Conservation (phyloP, 2,888 invertebrate species). For the Agrotis puta region DNA sequence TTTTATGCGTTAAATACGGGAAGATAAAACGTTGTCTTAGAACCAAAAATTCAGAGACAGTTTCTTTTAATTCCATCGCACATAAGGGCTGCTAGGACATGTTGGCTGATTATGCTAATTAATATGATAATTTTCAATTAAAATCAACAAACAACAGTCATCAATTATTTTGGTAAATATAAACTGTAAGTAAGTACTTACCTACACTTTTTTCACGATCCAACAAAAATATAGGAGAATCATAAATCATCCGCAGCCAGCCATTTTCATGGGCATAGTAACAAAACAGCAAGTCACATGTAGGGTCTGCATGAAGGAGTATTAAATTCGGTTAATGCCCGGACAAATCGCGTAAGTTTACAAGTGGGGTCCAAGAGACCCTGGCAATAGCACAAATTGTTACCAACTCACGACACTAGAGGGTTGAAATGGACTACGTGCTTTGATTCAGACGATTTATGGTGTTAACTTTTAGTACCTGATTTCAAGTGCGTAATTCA, state of each 20-base stretch:
- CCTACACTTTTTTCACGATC: neutral
- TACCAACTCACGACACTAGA: conserved; percentile 70
- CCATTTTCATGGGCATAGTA: conserved; percentile 64
- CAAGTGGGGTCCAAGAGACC: conserved; percentile 77
- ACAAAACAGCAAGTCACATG: conserved; percentile 74
- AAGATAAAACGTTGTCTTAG: too few species aligned
- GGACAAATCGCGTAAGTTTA: conserved; percentile 81
- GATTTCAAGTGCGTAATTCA: conserved; percentile 21
- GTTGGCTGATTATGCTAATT: too few species aligned
- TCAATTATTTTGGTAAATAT: too few species aligned
- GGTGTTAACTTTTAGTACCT: conserved; percentile 51
- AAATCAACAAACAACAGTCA: too few species aligned
- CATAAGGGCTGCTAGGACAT: too few species aligned
- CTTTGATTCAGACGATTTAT: conserved; percentile 69
- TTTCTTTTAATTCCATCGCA: too few species aligned
- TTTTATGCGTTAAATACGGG: too few species aligned
- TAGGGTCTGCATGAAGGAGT: conserved; percentile 72
- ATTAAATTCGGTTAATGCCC: conserved; percentile 83
- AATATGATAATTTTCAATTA: too few species aligned
- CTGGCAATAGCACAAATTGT: conserved; percentile 69
- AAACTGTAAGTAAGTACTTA: neutral
- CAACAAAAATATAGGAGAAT: neutral
- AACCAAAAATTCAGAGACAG: too few species aligned
- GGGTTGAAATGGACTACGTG: conserved; percentile 73
- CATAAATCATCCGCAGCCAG: conserved; percentile 22